phyloP scores from a whole-genome alignment of 2,888 invertebrate genomes.

The Entomobrya multifasciata region DNA sequence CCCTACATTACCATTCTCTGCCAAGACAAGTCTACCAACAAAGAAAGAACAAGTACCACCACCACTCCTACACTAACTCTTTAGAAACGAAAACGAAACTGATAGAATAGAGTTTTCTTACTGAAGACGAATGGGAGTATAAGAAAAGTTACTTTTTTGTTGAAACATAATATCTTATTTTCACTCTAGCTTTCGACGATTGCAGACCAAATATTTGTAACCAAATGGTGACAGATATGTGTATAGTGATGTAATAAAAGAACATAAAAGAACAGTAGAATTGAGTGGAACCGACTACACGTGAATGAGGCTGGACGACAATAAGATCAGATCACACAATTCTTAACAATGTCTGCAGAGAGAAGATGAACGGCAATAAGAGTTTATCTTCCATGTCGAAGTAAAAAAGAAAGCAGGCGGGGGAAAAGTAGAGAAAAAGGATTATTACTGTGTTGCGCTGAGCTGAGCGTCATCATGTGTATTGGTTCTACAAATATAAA shows the following conservation, averaged over 20 bases:
- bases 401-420: no score
- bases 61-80: neutral
- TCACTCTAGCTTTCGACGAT: neutral
- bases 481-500: no score
- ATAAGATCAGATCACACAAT: slow-evolving; percentile 22
- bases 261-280: neutral
- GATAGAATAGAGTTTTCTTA: neutral
- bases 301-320: neutral
- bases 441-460: no score
- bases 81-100: neutral
- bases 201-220: neutral
- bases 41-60: slow-evolving; percentile 22
- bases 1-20: slow-evolving; percentile 23
- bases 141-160: slow-evolving; percentile 11
- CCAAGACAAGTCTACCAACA: neutral
- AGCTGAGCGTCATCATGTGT: no score
- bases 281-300: neutral
- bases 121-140: slow-evolving; percentile 1
- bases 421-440: no score
- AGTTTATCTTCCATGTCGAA: neutral
- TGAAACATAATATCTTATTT: neutral
- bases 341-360: neutral
- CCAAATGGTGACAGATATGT: slow-evolving; percentile 2
- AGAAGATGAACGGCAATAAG: neutral
- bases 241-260: neutral